A percentile compares a stretch with the other conserved stretches of the same genome.
Evolutionary conservation across 2,113 vertebrate species (phyloP).

Genomic region (Cebus imitator): DNA sequence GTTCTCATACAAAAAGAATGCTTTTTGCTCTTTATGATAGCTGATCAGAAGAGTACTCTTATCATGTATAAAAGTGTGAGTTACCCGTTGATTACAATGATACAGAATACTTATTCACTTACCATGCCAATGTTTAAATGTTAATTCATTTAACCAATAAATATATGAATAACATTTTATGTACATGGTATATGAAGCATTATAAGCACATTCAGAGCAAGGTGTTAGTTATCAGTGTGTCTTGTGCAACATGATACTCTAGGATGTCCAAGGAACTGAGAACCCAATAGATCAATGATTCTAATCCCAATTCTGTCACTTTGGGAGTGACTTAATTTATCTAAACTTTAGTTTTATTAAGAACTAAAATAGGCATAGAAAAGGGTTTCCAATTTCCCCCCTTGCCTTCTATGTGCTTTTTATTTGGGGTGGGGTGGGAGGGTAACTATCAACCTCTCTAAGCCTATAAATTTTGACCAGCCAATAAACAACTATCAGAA

Average conservation of each 20-base stretch:
- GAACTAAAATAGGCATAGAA: background rate
- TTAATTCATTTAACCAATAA: background rate
- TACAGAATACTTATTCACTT: background rate
- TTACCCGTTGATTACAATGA: background rate
- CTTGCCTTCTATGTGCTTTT: background rate
- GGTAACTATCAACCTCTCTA: background rate
- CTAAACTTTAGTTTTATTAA: background rate
- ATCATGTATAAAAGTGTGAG: background rate
- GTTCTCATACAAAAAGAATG: conserved; percentile 41
- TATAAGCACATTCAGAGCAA: background rate
- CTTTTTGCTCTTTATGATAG: conserved; percentile 17
- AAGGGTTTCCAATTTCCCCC: background rate
- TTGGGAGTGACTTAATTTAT: background rate
- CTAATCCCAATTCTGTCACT: background rate
- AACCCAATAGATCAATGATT: background rate
- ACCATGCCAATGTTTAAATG: background rate
- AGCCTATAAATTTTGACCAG: background rate
- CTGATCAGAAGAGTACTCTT: background rate
- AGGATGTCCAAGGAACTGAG: background rate
- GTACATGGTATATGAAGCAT: background rate
- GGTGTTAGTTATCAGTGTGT: background rate
- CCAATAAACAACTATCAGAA: background rate
- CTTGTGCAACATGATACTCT: background rate
- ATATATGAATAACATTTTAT: background rate
- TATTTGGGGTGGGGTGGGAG: too few species aligned